These are phyloP conservation scores for Herminia tarsipennalis DNA, from an alignment of 2,888 invertebrate species.

Conservation along the genomic window DNA sequence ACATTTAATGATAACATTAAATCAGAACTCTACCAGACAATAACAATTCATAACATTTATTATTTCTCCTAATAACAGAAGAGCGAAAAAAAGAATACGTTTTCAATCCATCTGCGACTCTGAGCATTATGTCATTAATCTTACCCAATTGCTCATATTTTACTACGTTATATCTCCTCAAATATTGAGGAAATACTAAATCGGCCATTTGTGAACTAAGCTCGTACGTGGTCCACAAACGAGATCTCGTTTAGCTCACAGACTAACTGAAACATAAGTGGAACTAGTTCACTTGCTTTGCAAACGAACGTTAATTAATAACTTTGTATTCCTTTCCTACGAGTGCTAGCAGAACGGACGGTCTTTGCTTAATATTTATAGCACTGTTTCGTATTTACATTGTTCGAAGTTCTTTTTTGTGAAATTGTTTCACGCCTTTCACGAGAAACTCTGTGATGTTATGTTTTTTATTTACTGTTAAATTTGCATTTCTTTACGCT, in stretches of 20 bases:
- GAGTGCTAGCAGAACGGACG: conserved; percentile 20
- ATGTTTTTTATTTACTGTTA: conserved; percentile 1
- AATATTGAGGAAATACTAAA: too few relatives aligned
- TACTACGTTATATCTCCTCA: too few relatives aligned
- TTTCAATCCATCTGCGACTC: too few relatives aligned
- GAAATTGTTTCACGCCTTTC: conserved; percentile 24
- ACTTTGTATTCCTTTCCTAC: conserved; percentile 34
- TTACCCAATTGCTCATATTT: too few relatives aligned
- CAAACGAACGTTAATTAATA: conserved; percentile 44
- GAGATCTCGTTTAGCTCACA: conserved; percentile 24
- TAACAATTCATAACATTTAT: too few relatives aligned
- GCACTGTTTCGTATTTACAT: conserved; percentile 21
- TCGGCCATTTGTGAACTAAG: too few relatives aligned
- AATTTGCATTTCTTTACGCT: background rate
- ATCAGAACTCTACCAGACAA: too few relatives aligned
- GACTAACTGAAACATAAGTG: conserved; percentile 26
- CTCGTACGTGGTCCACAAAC: conserved; percentile 16
- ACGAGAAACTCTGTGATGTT: conserved; percentile 3
- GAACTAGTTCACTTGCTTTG: conserved; percentile 34
- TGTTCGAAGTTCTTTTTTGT: conserved; percentile 22
- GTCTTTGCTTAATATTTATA: conserved; percentile 32
- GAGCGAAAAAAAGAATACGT: too few relatives aligned
- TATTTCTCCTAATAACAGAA: too few relatives aligned
- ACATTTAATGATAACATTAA: too few relatives aligned
- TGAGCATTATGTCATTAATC: too few relatives aligned